Base-by-base conservation (phyloP, 2,797 vertebrate genomes). In the Galagoides demidoff region DNA sequence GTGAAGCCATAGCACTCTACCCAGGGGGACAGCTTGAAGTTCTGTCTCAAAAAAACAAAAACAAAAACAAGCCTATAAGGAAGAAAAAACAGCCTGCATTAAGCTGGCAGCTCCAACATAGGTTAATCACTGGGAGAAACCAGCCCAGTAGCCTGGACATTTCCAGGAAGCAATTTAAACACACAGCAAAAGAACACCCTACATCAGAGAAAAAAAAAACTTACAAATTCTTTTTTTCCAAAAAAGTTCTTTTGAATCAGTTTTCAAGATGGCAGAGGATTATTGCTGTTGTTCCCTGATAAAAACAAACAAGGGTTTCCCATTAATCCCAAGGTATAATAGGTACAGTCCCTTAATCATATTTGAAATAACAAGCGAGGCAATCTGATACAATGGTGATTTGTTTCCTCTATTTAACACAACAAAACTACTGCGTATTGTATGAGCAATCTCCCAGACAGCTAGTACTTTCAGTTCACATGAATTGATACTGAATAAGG, bases 191-290 rank as follows among this genome's bases (percentile, higher is more conserved):
- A 81, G 78, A 79, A 89, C 82, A 31, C 43, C 43, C 7, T 64
- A 34, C 43, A 9, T 31, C n/a, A 82, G 37, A 34, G 84, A 71
- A 39, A 14, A 79, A 78, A 76, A 84, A 66, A 70, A 11, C 5
- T 7, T 34, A 45, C 5, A 43, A 59, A 34, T 39, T 77, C 45
- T 96, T 64, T 31, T 64, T 64, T 19, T n/a, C 9, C 79, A 96
- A 88, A 92, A 88, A 9, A 4, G 20, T 37, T 66, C 82, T 49
- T 96, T 73, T 94, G 87, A 78, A 52, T 37, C 78, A 77, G 43
- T 93, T 97, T 95, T 85, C 64, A 94, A 43, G 74, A 95, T 57
- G 37, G 95, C 64, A 57, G 81, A 96, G 61, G 95, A 92, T 70
- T 76, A 87, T 0, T 34, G 85, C 81, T 89, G 73, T 66, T 93